Evolutionary conservation across 2,797 vertebrate genomes (phyloP), one percentile per base, ranked within the genome.

Genomic region (Calcarius lapponicus): DNA sequence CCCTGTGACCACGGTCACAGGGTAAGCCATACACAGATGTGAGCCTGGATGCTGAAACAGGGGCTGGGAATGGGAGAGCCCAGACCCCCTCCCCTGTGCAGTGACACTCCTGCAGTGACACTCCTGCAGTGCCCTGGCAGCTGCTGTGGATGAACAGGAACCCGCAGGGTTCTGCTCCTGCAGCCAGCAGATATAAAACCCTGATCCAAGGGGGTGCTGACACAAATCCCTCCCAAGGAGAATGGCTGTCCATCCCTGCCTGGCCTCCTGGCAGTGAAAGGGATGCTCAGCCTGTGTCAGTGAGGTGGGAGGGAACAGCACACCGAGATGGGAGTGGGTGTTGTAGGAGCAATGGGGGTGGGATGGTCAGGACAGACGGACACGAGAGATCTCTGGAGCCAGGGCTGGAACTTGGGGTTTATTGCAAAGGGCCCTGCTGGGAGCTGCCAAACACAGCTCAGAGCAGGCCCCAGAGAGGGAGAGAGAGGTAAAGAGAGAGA

Each of bases 21-120:
- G 36, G 36, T 7, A 21, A 51, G 12, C 19, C 34, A 24, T 1
- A 31, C 64, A 21, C 0, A 2, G 22, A 10, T 24, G 54, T 29
- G 51, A 65, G 29, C 56, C 18, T 12, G 40, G 65, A 40, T 43
- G 29, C 53, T 64, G 40, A 73, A 70, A 86, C 1, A 5, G 0
- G 1, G 36, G 3, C n/a, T 43, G 34, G 11, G 69, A 29, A 40
- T 11, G 76, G 31, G 60, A 86, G 40, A 81, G 29, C 18, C 43
- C 31, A 32, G 53, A 14, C 18, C 31, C 60, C 56, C n/a, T 32
- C 13, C 43, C 53, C 15, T 0, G 32, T 75, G 71, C 34, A 43
- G 42, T 42, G 17, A 42, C 86, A 53, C 0, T 43, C 14, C 66
- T 20, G 26, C 65, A 47, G 7, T 31, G 80, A 32, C 51, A 36